Conservation (phyloP, 2,797 vertebrate species). For the Sebastes alutus region DNA sequence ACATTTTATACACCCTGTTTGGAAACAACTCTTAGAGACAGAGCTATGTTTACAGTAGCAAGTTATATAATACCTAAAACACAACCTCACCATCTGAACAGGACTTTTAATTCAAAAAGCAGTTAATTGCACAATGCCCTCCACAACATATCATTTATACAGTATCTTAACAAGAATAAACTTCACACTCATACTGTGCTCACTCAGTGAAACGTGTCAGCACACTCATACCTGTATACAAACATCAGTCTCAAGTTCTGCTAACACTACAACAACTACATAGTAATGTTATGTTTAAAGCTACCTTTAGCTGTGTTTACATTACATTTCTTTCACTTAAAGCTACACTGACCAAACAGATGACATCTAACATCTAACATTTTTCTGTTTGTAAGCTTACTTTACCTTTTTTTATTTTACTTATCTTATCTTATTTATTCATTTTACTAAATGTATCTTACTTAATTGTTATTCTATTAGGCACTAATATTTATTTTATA, state of each 20-base stretch:
- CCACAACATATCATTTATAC: not conserved
- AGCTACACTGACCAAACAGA: not conserved
- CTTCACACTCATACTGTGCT: not conserved
- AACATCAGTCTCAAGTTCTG: not conserved
- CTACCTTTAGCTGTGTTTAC: not conserved
- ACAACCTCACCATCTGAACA: not conserved
- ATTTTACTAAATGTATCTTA: too few relatives aligned
- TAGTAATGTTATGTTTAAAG: not conserved
- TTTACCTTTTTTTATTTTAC: too few relatives aligned
- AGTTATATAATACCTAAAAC: not conserved
- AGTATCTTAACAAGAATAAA: not conserved
- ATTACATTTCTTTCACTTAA: not conserved
- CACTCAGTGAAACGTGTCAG: not conserved
- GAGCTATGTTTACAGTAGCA: not conserved
- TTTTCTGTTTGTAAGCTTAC: too few relatives aligned
- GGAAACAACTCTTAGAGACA: not conserved
- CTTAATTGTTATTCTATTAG: too few relatives aligned
- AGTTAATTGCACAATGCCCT: not conserved
- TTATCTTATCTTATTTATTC: fast-evolving
- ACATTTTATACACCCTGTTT: not conserved
- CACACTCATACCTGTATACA: not conserved
- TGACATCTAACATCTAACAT: too few relatives aligned
- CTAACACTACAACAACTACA: not conserved
- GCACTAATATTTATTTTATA: too few relatives aligned
- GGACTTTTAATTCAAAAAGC: not conserved